Conservation (phyloP, 2,797 vertebrate genomes). For the Myotis pilosus region DNA sequence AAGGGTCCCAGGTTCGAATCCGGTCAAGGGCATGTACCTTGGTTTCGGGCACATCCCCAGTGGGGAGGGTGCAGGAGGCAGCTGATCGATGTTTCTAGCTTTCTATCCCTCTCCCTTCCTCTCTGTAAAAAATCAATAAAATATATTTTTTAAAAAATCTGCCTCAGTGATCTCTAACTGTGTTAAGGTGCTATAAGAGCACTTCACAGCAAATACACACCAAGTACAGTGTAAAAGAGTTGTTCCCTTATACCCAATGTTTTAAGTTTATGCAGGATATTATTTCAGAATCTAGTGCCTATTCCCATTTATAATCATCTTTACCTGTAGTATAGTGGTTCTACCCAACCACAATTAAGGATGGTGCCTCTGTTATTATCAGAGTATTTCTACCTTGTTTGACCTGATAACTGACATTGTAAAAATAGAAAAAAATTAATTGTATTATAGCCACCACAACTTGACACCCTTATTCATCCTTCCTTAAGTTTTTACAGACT, state of each 20-base stretch:
- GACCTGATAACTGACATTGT: not conserved
- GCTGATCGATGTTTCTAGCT: too few species aligned
- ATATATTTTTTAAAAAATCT: not conserved
- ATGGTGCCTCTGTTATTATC: not conserved
- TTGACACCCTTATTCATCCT: not conserved
- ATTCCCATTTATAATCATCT: not conserved
- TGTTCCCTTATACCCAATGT: not conserved
- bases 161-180: not conserved
- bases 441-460: not conserved
- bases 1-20: too few species aligned
- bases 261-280: not conserved
- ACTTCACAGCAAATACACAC: not conserved
- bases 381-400: not conserved
- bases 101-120: too few species aligned
- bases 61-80: too few species aligned
- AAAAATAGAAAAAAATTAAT: constrained; percentile 18
- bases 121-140: too few species aligned
- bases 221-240: not conserved
- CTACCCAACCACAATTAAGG: not conserved
- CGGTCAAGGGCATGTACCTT: too few species aligned
- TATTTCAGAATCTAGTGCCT: not conserved
- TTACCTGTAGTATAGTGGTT: not conserved
- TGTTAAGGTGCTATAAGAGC: not conserved
- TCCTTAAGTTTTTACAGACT: not conserved
- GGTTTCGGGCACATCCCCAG: too few species aligned